A percentile compares a stretch with the other conserved stretches of the same genome.
Conservation (phyloP, 2,797 vertebrate species). For the Odontamblyopus rebecca region DNA sequence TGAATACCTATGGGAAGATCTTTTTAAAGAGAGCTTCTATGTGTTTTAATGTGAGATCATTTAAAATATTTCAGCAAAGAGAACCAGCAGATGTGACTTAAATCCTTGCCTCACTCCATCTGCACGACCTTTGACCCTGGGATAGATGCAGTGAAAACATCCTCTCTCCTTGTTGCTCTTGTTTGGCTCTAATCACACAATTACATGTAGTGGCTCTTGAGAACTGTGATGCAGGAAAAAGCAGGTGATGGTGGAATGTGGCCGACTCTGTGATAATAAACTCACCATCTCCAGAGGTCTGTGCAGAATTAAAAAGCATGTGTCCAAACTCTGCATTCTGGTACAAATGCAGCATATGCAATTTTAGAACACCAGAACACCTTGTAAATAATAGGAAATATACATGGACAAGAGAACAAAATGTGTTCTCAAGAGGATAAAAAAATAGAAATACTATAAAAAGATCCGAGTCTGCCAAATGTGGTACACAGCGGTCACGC, state of each 20-base stretch:
- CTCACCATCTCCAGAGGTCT: neutral
- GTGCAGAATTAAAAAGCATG: too few relatives aligned
- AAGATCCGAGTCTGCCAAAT: neutral
- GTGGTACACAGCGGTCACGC: neutral
- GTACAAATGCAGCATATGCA: neutral
- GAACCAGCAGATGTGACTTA: slow-evolving; percentile 30
- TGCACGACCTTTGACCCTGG: slow-evolving; percentile 23
- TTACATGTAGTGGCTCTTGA: neutral
- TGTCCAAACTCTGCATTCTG: neutral
- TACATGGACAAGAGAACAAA: neutral
- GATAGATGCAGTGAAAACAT: neutral
- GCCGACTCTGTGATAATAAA: neutral
- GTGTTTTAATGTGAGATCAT: slow-evolving; percentile 21
- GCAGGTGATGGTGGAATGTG: neutral
- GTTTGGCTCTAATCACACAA: slow-evolving; percentile 12
- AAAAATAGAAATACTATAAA: neutral
- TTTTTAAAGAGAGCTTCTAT: neutral
- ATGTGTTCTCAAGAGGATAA: neutral
- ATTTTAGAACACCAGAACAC: neutral
- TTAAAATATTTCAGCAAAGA: slow-evolving; percentile 22
- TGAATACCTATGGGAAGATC: too few relatives aligned
- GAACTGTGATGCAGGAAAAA: neutral
- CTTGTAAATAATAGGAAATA: neutral
- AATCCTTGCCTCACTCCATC: slow-evolving; percentile 31
- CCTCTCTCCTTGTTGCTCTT: neutral